Base-by-base conservation (phyloP, 1,140 invertebrate genomes). In the Brachionus paranguensis region DNA sequence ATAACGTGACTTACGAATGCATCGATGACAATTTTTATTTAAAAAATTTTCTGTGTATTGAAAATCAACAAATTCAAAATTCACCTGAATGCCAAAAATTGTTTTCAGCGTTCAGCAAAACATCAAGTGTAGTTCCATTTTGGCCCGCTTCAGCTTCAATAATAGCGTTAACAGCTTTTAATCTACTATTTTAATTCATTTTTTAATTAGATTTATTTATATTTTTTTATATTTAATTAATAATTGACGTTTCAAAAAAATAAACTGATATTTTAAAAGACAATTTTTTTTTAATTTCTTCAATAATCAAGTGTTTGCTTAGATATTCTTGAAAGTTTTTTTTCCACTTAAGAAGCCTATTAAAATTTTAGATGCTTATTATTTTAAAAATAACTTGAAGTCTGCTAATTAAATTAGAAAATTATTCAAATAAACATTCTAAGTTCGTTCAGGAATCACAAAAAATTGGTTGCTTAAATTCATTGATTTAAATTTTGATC, bases 41-140 rank as follows among this genome's bases (percentile, higher is more conserved):
- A 6, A 37, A 60, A n/a, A 55, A 37, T 29, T 37, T 79, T 55
- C 17, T 10, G 11, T 79, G 76, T 37, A 14, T 20, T 5, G 11
- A 79, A 29, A 64, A 79, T 79, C 45, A n/a, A n/a, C n/a, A n/a
- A n/a, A n/a, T n/a, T n/a, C n/a, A 45, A 29, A 45, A 55, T 55
- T 78, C 11, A 29, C 27, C 27, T 29, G 74, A 78, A n/a, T 78
- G 74, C 17, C 74, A 78, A 33, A 55, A 68, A 68, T 68, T 68
- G 10, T 68, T 68, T 14, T 33, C 33, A 68, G 65, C 12, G 24
- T 68, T 68, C 12, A 41, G 65, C 33, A 41, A 60, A 60, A 8
- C 53, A 60, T 60, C 53, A 20, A 60, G 6, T 10, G n/a, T 20
- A 8, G 20, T 60, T 60, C 53, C 53, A 60, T 60, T 60, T 60